Percentiles rank a stretch among this genome's conserved stretches.
Evolutionary conservation across 92 coral and sea anemone species (phyloP).

Genomic region (Muricea muricata): DNA sequence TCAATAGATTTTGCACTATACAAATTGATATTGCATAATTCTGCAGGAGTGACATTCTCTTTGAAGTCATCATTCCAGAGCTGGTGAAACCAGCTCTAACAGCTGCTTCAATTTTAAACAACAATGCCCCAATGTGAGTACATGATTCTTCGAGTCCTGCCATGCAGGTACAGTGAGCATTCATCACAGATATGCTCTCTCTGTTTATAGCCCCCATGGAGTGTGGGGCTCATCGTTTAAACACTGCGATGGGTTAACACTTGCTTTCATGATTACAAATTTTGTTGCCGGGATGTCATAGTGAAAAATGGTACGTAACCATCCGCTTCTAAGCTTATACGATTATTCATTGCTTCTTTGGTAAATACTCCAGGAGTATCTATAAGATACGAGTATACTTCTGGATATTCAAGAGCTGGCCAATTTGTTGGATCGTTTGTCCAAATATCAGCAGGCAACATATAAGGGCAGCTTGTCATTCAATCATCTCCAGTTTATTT

Average conservation of each 20-base stretch:
- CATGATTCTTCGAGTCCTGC: constrained; percentile 41
- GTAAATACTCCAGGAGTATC: constrained; percentile 56
- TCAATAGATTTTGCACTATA: neutral
- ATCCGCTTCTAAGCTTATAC: neutral
- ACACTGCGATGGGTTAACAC: constrained; percentile 55
- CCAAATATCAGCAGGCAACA: constrained; percentile 36
- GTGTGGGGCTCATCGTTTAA: constrained; percentile 50
- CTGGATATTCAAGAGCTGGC: constrained; percentile 55
- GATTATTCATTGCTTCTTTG: constrained; percentile 46
- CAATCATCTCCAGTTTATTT: neutral
- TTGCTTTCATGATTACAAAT: constrained; percentile 34
- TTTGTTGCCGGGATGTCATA: neutral
- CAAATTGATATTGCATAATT: neutral
- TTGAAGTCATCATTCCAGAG: neutral
- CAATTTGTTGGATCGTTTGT: constrained; percentile 48
- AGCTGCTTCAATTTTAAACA: constrained; percentile 1
- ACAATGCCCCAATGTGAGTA: neutral
- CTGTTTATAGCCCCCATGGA: constrained; percentile 57
- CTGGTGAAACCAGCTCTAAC: neutral
- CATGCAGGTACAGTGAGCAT: constrained; percentile 58
- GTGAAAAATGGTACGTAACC: neutral
- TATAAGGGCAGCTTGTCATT: neutral
- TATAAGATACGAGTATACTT: constrained; percentile 50
- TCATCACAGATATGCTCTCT: constrained; percentile 35
- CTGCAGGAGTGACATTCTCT: neutral